Percentiles rank a stretch among this genome's conserved stretches.
These are phyloP conservation scores for Ariopsis seemanni DNA, from an alignment of 2,113 vertebrate species.

Conservation along the genomic window DNA sequence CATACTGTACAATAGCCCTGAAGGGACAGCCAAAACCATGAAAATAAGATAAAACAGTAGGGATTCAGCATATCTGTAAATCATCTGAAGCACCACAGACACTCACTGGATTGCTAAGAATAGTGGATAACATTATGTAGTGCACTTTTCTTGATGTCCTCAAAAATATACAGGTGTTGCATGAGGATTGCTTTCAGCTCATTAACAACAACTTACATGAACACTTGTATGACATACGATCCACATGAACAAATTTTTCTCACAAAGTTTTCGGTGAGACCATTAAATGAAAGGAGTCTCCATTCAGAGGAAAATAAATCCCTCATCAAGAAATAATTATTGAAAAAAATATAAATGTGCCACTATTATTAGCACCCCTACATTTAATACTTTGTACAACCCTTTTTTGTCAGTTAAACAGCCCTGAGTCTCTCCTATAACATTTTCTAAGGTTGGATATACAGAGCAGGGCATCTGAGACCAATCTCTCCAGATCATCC, in stretches of 20 bases:
- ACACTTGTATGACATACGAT: too few species aligned
- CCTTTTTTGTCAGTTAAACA: too few species aligned
- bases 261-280: background rate
- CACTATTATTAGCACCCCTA: too few species aligned
- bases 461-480: too few species aligned
- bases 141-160: conserved; percentile 3
- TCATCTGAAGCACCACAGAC: conserved; percentile 23
- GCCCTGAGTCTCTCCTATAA: too few species aligned
- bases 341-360: too few species aligned
- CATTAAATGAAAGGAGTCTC: too few species aligned
- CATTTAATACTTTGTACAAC: too few species aligned
- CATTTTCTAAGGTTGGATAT: too few species aligned
- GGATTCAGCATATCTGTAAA: conserved; percentile 29
- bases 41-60: conserved; percentile 27
- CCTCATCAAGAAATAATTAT: too few species aligned
- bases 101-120: background rate
- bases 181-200: background rate
- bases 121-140: conserved; percentile 22
- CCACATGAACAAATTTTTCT: background rate
- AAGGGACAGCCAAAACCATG: conserved; percentile 16
- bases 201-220: background rate
- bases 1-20: conserved; percentile 42
- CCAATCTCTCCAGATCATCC: too few species aligned
- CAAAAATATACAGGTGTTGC: background rate
- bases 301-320: too few species aligned